Evolutionary conservation across 2,888 invertebrate genomes (phyloP).

Genomic region (Sinohyriopsis cumingii): DNA sequence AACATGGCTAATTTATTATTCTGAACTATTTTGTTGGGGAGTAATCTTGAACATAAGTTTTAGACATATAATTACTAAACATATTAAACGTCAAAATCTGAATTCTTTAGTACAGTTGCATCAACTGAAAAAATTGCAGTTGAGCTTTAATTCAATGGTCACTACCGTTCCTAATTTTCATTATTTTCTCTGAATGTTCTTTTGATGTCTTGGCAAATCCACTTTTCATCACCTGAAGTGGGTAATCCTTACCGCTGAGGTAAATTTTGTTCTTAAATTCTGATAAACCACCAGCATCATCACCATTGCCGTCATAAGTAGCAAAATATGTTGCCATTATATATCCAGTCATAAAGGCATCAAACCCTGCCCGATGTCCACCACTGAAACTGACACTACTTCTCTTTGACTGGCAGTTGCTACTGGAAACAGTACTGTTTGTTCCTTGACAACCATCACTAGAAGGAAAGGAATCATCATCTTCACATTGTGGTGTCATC

Average conservation of each 20-base stretch:
- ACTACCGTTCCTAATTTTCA: slow-evolving; percentile 16
- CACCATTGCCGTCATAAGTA: slow-evolving; percentile 18
- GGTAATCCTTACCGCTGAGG: slow-evolving; percentile 71
- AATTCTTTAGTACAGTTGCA: too few species aligned
- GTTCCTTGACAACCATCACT: too few species aligned
- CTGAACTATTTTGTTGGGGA: too few species aligned
- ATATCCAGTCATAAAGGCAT: slow-evolving; percentile 74
- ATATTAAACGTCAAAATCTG: too few species aligned
- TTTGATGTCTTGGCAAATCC: slow-evolving; percentile 67
- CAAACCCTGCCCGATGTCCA: slow-evolving; percentile 72
- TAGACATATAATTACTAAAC: too few species aligned
- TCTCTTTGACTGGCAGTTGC: neutral
- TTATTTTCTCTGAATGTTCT: slow-evolving; percentile 56
- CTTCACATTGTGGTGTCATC: neutral
- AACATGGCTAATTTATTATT: too few species aligned
- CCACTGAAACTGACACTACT: slow-evolving; percentile 30
- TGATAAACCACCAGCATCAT: slow-evolving; percentile 39
- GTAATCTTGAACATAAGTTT: too few species aligned
- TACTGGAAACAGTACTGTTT: neutral
- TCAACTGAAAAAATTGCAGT: too few species aligned
- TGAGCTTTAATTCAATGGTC: neutral
- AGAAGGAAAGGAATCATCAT: too few species aligned
- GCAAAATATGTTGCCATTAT: slow-evolving; percentile 64
- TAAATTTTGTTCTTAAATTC: slow-evolving; percentile 68
- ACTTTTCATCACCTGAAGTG: slow-evolving; percentile 68